These are phyloP conservation scores for Magallana nippona DNA, from an alignment of 2,888 invertebrate genomes.

Conservation along the genomic window DNA sequence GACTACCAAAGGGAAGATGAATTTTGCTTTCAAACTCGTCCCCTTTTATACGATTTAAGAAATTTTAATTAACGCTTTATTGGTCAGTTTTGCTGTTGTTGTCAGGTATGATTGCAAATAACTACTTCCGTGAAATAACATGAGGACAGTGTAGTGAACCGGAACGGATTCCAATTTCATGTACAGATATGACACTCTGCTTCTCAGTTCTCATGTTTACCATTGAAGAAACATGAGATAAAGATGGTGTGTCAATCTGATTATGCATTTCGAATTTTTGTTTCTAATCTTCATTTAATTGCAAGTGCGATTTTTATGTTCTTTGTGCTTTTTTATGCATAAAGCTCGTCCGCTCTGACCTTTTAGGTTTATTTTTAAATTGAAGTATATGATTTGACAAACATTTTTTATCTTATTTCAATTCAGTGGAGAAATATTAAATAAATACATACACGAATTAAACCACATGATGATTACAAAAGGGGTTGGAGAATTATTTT, in stretches of 20 bases:
- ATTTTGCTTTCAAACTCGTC: not conserved
- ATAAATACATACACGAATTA: no score
- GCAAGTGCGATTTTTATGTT: not conserved
- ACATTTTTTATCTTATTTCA: not conserved
- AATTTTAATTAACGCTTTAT: slow-evolving; percentile 1
- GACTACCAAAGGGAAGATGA: not conserved
- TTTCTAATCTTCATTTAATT: not conserved
- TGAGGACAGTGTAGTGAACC: not conserved
- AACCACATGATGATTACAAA: no score
- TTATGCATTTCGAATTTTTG: not conserved
- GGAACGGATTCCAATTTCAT: not conserved
- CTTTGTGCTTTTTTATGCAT: not conserved
- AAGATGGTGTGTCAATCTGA: not conserved
- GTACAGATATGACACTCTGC: not conserved
- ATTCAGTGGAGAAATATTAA: not conserved
- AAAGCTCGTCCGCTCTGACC: slow-evolving; percentile 15
- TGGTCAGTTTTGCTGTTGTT: slow-evolving; percentile 21
- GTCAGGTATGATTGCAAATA: slow-evolving; percentile 7
- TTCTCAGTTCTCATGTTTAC: not conserved
- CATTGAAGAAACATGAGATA: not conserved
- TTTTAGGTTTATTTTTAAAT: not conserved
- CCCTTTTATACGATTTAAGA: slow-evolving; percentile 8
- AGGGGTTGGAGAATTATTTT: no score
- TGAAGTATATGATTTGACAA: not conserved
- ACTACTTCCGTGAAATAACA: slow-evolving; percentile 21